Evolutionary conservation across 2,888 invertebrate species (phyloP).

Genomic region (Chironomus riparius): DNA sequence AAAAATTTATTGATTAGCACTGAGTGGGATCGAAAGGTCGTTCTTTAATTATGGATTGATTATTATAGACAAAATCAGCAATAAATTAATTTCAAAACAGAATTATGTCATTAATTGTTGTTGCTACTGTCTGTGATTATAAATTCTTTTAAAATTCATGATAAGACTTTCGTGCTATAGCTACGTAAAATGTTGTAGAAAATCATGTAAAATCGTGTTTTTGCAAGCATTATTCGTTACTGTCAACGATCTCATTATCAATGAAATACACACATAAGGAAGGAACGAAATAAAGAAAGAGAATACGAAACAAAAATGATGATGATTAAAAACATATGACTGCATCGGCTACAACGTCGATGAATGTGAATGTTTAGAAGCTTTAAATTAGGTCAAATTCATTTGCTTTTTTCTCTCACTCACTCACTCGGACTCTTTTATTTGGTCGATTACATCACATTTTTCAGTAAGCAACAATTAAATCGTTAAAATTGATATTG

Average conservation of each 20-base stretch:
- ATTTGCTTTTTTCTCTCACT: background rate
- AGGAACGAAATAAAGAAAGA: background rate
- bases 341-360: background rate
- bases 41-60: background rate
- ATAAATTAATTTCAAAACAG: background rate
- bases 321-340: background rate
- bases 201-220: background rate
- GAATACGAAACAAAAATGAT: background rate
- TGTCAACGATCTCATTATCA: background rate
- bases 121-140: no score
- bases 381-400: background rate
- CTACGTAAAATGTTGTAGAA: background rate
- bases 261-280: background rate
- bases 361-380: background rate
- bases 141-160: no score
- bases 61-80: background rate
- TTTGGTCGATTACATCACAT: background rate
- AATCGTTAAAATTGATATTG: background rate
- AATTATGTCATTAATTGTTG: background rate
- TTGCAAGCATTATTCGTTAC: background rate
- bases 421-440: background rate
- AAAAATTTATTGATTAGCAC: background rate
- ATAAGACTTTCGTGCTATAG: no score
- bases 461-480: slow-evolving; percentile 5
- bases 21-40: background rate